These are phyloP conservation scores for Helostoma temminkii DNA, from an alignment of 2,797 vertebrate genomes.

Conservation along the genomic window DNA sequence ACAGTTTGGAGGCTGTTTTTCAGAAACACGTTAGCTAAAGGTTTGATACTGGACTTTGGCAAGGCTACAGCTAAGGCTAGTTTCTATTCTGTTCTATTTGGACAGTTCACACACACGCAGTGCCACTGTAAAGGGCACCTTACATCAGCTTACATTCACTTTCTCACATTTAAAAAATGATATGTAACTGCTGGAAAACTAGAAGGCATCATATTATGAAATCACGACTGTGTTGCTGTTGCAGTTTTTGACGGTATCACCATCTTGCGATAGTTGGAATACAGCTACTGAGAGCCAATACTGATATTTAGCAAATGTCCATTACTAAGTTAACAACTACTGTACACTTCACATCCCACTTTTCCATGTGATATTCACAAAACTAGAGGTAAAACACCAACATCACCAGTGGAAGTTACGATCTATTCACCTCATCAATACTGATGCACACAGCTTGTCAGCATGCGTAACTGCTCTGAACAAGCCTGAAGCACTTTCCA, in stretches of 20 bases:
- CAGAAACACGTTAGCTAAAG: not conserved
- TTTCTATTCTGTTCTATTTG: not conserved
- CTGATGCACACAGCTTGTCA: slow-evolving; percentile 13
- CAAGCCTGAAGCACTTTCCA: slow-evolving; percentile 68
- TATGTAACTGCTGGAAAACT: not conserved
- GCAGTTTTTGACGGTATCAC: not conserved
- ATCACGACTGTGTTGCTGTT: not conserved
- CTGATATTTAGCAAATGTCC: not conserved
- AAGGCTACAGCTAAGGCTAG: too few relatives aligned
- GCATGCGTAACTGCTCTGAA: slow-evolving; percentile 15
- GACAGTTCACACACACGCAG: not conserved
- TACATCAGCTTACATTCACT: not conserved
- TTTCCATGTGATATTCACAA: slow-evolving; percentile 1
- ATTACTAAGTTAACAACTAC: not conserved
- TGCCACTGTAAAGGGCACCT: not conserved
- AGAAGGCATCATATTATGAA: not conserved
- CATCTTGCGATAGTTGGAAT: not conserved
- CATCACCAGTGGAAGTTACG: not conserved
- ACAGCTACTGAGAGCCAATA: not conserved
- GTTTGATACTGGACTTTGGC: not conserved
- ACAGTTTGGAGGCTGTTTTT: not conserved
- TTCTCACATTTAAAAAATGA: not conserved
- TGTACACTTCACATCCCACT: not conserved
- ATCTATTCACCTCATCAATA: slow-evolving; percentile 50
- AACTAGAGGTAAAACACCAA: not conserved